Base-by-base conservation (phyloP, 2,797 vertebrate species). In the Pseudochirops cupreus region DNA sequence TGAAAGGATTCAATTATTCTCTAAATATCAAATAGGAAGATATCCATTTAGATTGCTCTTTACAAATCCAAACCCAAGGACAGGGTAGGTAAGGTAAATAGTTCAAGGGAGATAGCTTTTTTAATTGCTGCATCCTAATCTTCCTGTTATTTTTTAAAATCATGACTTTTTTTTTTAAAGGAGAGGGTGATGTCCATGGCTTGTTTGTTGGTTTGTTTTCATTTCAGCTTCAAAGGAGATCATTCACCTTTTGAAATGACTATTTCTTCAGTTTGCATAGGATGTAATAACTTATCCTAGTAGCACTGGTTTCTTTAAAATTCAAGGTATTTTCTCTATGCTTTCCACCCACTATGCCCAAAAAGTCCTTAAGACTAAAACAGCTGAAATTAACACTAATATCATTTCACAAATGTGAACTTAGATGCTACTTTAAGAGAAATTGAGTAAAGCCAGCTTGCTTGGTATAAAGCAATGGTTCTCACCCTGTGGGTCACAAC, bases 361-460 rank as follows among this genome's bases (percentile, higher is more conserved):
- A 74, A 74, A 5, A n/a, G 33, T n/a, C 31, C 5, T 74, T n/a
- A 74, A 39, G n/a, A 21, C n/a, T 39, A 94, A 94, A 93, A 53
- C 33, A 94, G 1, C 39, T 18, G 92, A 95, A 91, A 28, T 57
- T 55, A 11, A 46, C 46, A 46, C 46, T 62, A 67, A 67, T 67
- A 12, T 16, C 59, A 67, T 91, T 92, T 93, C 94, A 82, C 46
- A 95, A 94, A 95, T 4, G 21, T 57, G 33, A 74, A 94, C 89
- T 54, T 4, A 62, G 21, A 92, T 2, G 91, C 28, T 46, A 56
- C 29, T 82, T 97, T 82, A 9, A 5, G 24, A 93, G n/a, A 95
- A 94, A 89, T 95, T 56, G 28, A 91, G 59, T 62, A 90, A 26
- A 74, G 11, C 13, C 67, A 91, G 87, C 0, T 2, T 57, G 74